Percentiles rank a stretch among this genome's conserved stretches.
Evolutionary conservation across 1,140 invertebrate species (phyloP).

Genomic region (Mylabris phalerata): DNA sequence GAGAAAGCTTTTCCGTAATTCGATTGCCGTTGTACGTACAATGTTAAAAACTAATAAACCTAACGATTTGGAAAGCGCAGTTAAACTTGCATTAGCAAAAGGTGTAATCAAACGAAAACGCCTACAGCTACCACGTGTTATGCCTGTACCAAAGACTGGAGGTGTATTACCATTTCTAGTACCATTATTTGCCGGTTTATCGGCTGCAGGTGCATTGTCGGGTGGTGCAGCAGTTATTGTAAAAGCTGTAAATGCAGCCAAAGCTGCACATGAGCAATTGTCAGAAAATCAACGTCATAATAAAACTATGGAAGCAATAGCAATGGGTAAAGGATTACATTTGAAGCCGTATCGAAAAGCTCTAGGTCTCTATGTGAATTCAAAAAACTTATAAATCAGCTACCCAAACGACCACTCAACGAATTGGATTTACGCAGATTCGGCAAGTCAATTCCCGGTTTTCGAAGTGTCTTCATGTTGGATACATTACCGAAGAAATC

Average conservation of each 20-base stretch:
- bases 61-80: constrained; percentile 8
- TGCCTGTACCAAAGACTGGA: constrained; percentile 37
- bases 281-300: constrained; percentile 29
- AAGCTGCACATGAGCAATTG: constrained; percentile 22
- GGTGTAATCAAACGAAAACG: constrained; percentile 11
- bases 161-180: constrained; percentile 35
- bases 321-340: no score
- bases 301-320: no score
- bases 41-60: constrained; percentile 6
- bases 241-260: constrained; percentile 31
- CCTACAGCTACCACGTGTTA: constrained; percentile 29
- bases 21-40: not conserved
- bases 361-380: no score
- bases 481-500: no score
- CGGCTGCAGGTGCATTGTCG: constrained; percentile 30
- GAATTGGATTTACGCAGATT: no score
- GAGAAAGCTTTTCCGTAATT: no score
- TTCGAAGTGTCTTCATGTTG: no score
- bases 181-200: constrained; percentile 39
- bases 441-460: no score
- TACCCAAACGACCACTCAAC: no score
- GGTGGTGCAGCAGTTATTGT: constrained; percentile 33
- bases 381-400: no score
- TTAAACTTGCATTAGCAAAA: constrained; percentile 19
- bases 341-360: no score